Conservation (phyloP, 2,888 invertebrate genomes). For the Drosophila tanythrix region DNA sequence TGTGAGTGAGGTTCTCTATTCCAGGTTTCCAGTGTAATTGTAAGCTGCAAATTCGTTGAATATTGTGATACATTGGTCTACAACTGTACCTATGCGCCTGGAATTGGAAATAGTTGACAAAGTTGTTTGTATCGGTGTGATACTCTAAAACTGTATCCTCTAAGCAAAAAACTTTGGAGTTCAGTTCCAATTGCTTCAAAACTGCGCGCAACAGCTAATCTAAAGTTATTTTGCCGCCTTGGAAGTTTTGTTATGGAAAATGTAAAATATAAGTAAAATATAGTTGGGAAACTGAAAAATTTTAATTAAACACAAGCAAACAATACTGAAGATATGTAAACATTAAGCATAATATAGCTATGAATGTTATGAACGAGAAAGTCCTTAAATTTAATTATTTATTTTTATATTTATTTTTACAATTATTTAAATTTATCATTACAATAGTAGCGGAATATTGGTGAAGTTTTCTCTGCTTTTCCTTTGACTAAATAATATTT, state of each 20-base stretch:
- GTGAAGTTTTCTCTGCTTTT: neutral
- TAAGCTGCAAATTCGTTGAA: neutral
- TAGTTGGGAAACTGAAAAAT: no score
- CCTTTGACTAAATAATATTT: neutral
- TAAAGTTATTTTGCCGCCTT: neutral
- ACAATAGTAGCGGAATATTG: neutral
- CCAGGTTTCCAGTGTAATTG: neutral
- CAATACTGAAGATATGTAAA: neutral
- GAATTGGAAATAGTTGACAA: neutral
- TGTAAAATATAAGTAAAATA: neutral
- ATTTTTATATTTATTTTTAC: neutral
- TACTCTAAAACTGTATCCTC: neutral
- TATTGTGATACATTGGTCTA: neutral
- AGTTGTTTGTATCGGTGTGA: neutral
- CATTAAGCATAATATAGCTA: neutral
- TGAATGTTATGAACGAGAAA: neutral
- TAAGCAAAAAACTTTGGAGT: neutral
- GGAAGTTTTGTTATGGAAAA: neutral
- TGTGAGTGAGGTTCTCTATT: conserved; percentile 87
- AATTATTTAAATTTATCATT: neutral
- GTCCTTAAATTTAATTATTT: neutral
- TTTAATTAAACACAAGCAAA: no score
- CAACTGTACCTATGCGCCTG: neutral
- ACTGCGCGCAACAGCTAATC: neutral
- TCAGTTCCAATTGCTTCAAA: neutral